Conservation (phyloP, 2,113 vertebrate species). For the Vombatus ursinus region DNA sequence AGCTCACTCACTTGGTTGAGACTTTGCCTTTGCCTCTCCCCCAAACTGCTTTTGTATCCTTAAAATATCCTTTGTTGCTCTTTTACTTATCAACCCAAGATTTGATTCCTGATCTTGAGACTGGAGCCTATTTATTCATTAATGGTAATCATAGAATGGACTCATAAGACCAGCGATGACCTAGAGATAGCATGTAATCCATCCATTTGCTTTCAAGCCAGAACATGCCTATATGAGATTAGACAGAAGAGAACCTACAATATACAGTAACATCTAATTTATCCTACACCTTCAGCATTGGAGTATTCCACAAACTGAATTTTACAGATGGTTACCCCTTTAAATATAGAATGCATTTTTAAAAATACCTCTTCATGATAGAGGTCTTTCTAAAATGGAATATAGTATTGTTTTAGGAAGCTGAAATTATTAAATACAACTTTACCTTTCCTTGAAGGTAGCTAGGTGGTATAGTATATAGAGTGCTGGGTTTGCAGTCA, state of each 20-base stretch:
- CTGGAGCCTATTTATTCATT: not conserved
- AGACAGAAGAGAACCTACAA: not conserved
- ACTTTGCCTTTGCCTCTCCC: not conserved
- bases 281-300: not conserved
- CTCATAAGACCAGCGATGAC: too few relatives aligned
- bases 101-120: not conserved
- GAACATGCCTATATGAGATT: not conserved
- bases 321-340: not conserved
- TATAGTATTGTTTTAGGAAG: not conserved
- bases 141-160: not conserved
- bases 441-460: not conserved
- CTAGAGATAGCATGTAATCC: not conserved
- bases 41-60: not conserved
- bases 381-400: not conserved
- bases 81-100: not conserved
- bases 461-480: not conserved
- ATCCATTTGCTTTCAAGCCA: not conserved
- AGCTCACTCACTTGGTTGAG: not conserved
- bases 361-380: not conserved
- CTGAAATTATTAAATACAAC: not conserved
- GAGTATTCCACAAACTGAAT: not conserved
- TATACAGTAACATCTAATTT: not conserved
- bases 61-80: not conserved
- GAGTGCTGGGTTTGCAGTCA: not conserved
- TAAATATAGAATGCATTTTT: not conserved